Evolutionary conservation across 2,113 vertebrate species (phyloP).

Genomic region (Theristicus caerulescens): DNA sequence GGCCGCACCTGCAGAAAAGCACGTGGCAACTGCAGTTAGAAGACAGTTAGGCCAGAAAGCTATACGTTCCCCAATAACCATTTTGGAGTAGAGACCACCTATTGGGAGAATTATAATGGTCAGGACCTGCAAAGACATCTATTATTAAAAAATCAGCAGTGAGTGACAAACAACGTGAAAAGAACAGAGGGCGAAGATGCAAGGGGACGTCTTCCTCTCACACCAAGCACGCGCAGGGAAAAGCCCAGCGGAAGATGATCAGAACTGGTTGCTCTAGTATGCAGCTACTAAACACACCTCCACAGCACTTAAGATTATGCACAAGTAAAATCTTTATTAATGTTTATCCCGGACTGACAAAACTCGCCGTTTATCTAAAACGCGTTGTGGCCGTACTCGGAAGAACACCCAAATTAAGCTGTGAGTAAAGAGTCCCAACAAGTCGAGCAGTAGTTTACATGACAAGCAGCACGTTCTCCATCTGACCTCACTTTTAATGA

Average conservation of each 20-base stretch:
- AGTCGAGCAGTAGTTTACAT: not conserved
- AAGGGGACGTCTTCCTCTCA: not conserved
- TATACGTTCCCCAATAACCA: fast-evolving
- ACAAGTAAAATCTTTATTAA: not conserved
- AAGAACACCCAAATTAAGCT: not conserved
- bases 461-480: conserved; percentile 52
- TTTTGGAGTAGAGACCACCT: not conserved
- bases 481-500: conserved; percentile 53
- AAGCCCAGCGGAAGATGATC: not conserved
- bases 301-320: not conserved
- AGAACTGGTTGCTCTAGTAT: not conserved
- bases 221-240: fast-evolving
- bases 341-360: fast-evolving
- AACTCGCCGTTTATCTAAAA: not conserved
- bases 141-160: not conserved
- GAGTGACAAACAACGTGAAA: not conserved
- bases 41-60: not conserved
- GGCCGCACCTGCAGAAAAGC: not conserved
- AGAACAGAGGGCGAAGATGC: not conserved
- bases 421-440: not conserved
- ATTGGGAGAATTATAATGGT: not conserved
- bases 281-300: not conserved
- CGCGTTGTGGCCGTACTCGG: fast-evolving
- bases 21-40: not conserved
- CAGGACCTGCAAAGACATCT: not conserved